phyloP scores from a whole-genome alignment of 2,113 vertebrate species.

The Falco punctatus region DNA sequence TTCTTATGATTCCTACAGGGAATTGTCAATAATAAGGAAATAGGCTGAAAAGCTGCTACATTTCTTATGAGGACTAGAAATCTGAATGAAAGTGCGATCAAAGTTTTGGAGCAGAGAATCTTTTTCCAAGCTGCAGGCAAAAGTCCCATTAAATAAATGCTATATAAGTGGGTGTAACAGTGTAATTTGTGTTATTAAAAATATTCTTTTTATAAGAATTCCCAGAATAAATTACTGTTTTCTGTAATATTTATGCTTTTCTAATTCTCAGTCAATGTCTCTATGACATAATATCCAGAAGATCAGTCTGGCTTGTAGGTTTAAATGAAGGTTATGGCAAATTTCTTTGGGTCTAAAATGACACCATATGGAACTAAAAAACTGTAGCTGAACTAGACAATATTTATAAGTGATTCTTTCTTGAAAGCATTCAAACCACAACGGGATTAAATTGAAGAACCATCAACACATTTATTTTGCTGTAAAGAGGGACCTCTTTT shows the following conservation, averaged over 20 bases:
- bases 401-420: background rate
- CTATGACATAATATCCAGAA: background rate
- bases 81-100: background rate
- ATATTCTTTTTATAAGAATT: background rate
- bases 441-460: background rate
- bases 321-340: background rate
- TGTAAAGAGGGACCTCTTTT: background rate
- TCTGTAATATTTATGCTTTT: background rate
- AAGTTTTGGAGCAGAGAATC: background rate
- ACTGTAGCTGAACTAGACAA: background rate
- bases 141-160: background rate
- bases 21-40: background rate
- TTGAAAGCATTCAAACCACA: background rate
- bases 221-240: background rate
- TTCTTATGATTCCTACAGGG: background rate
- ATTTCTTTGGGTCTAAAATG: background rate
- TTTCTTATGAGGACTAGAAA: background rate
- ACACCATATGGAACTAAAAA: background rate
- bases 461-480: fast-evolving
- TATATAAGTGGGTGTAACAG: background rate
- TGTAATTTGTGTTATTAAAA: background rate
- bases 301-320: background rate
- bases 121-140: background rate
- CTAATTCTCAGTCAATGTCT: background rate
- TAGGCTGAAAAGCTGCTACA: background rate